Percentiles rank a stretch among this genome's conserved stretches.
phyloP scores from a whole-genome alignment of 2,888 invertebrate genomes.

The Adineta ricciae region DNA sequence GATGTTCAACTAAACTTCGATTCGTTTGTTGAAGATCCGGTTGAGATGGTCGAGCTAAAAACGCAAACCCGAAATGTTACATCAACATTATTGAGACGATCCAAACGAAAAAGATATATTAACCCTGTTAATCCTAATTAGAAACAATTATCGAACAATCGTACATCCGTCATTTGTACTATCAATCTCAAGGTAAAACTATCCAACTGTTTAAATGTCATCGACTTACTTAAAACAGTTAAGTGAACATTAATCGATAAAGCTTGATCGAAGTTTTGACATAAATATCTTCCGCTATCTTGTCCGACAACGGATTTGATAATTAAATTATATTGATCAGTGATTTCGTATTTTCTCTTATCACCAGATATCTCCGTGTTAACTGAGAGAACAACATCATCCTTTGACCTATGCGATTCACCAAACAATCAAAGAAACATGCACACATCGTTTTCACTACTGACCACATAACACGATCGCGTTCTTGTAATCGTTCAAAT shows the following conservation, averaged over 20 bases:
- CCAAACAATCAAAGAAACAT: neutral
- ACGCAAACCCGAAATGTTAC: no score
- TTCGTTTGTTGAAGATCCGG: neutral
- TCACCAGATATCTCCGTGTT: neutral
- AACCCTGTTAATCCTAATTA: neutral
- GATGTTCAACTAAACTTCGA: neutral
- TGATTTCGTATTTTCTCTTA: neutral
- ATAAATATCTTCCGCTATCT: conserved; percentile 15
- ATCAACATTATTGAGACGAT: neutral
- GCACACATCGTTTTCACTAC: neutral
- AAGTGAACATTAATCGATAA: neutral
- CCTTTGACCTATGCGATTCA: neutral
- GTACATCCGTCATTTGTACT: neutral
- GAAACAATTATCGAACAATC: neutral
- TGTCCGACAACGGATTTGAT: neutral
- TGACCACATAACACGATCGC: conserved; percentile 20
- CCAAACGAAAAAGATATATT: neutral
- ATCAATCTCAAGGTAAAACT: neutral
- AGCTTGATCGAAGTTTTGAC: conserved; percentile 14
- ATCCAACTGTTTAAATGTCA: neutral
- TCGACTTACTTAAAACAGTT: conserved; percentile 15
- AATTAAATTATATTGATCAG: neutral
- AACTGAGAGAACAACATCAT: neutral
- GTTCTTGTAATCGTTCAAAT: neutral
- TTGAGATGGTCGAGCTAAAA: neutral